Evolutionary conservation across 2,797 vertebrate species (phyloP).

Genomic region (Anomalospiza imberbis): DNA sequence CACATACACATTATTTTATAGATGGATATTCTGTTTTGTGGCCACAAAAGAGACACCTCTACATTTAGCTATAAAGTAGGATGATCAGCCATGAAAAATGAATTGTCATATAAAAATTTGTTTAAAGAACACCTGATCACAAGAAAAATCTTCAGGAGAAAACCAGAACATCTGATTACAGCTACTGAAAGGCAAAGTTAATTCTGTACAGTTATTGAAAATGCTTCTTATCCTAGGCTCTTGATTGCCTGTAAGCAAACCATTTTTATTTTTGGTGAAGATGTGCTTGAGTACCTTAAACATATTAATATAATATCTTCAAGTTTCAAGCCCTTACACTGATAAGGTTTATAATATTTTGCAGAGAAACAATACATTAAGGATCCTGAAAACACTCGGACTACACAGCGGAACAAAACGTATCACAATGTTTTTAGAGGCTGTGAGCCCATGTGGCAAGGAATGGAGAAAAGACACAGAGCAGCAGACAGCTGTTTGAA

Average conservation of each 20-base stretch:
- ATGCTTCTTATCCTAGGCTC: background rate
- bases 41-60: background rate
- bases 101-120: background rate
- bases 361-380: background rate
- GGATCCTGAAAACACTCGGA: background rate
- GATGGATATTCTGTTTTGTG: background rate
- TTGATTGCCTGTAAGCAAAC: background rate
- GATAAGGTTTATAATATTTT: background rate
- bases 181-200: background rate
- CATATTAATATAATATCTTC: background rate
- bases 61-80: background rate
- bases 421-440: background rate
- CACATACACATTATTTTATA: rapidly evolving
- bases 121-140: background rate
- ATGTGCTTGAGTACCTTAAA: background rate
- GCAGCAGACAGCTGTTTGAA: background rate
- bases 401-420: background rate
- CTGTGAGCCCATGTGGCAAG: rapidly evolving
- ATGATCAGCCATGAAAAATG: background rate
- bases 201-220: background rate
- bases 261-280: background rate
- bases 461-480: background rate
- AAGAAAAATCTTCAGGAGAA: background rate
- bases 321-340: background rate
- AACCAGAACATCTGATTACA: background rate